These are phyloP conservation scores for Sorex maritimensis DNA, from an alignment of 2,797 vertebrate species.

Conservation along the genomic window DNA sequence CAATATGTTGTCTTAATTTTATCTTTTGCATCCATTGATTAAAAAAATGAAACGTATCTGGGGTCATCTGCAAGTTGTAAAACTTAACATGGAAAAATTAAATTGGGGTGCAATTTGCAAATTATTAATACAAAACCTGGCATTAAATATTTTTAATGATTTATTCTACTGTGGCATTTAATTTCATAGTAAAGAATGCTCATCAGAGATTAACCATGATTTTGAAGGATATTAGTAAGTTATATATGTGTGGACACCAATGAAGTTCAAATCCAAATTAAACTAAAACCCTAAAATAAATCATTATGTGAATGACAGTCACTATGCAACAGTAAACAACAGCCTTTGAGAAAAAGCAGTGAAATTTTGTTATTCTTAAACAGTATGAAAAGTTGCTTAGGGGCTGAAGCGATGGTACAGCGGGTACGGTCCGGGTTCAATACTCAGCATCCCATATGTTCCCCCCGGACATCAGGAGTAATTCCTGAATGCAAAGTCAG, in stretches of 20 bases:
- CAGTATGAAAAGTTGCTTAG: not conserved
- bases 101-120: not conserved
- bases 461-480: too few relatives aligned
- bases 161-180: not conserved
- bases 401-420: too few relatives aligned
- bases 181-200: slow-evolving; percentile 1
- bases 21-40: not conserved
- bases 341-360: too few relatives aligned
- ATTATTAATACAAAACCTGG: not conserved
- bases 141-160: not conserved
- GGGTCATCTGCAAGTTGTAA: not conserved
- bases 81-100: not conserved
- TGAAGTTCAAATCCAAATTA: not conserved
- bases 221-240: not conserved
- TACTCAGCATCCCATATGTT: too few relatives aligned
- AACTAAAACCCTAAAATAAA: not conserved
- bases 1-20: not conserved
- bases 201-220: not conserved
- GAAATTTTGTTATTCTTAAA: too few relatives aligned
- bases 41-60: not conserved
- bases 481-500: too few relatives aligned
- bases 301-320: not conserved
- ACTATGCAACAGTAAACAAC: too few relatives aligned
- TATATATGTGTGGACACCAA: not conserved
- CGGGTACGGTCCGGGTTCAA: too few relatives aligned